Conservation (phyloP, 2,888 invertebrate species). For the Protonemura montana region DNA sequence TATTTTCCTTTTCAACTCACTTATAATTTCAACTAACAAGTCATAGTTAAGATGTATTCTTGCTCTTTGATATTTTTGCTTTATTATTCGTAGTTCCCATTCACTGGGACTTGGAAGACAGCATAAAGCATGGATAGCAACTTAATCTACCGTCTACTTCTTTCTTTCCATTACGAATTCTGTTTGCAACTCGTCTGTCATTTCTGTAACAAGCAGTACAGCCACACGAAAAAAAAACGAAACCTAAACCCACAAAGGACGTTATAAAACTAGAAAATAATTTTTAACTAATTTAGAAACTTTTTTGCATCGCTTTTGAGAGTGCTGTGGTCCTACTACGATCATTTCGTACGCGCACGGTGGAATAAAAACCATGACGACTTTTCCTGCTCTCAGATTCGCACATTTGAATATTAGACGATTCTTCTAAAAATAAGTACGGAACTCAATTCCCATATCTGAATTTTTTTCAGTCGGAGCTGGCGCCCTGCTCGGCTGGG, state of each 20-base stretch:
- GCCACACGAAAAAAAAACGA: not conserved
- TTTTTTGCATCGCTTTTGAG: not conserved
- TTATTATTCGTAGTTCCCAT: not conserved
- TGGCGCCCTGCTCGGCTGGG: not conserved
- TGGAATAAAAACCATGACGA: not conserved
- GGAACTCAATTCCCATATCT: not conserved
- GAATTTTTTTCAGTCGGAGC: not conserved
- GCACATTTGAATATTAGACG: constrained; percentile 12
- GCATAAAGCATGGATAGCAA: constrained; percentile 12
- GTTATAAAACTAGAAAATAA: not conserved
- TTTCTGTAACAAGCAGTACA: not conserved
- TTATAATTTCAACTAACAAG: not conserved
- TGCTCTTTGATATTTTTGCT: not conserved
- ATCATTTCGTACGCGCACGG: not conserved
- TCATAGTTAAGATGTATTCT: not conserved
- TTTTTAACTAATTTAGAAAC: constrained; percentile 7
- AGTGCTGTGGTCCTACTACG: not conserved
- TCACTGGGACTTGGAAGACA: not conserved
- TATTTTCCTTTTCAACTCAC: not conserved
- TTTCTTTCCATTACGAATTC: not conserved
- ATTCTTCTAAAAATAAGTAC: constrained; percentile 7
- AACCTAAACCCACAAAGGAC: not conserved
- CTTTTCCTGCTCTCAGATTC: not conserved
- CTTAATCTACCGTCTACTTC: not conserved
- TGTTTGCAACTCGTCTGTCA: not conserved